phyloP scores from a whole-genome alignment of 2,888 invertebrate species.

The Deilephila elpenor region DNA sequence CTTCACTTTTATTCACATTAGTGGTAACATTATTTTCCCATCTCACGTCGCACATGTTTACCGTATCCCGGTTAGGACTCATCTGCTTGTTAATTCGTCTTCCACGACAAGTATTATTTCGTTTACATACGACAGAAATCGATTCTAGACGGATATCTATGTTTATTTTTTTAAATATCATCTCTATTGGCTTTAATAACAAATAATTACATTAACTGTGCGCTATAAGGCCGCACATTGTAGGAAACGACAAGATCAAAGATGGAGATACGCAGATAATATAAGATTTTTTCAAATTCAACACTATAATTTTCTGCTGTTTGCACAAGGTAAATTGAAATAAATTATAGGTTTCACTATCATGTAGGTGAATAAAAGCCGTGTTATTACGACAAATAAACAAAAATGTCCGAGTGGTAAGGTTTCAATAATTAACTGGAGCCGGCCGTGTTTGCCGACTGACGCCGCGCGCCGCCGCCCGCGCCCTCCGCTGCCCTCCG shows the following conservation, averaged over 20 bases:
- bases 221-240: conserved; percentile 29
- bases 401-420: conserved; percentile 43
- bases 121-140: neutral
- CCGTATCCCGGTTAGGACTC: conserved; percentile 19
- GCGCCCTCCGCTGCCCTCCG: neutral
- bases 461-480: conserved; percentile 28
- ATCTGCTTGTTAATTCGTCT: conserved; percentile 8
- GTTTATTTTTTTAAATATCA: neutral
- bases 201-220: conserved; percentile 13
- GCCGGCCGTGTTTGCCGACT: conserved; percentile 31
- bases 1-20: conserved; percentile 44
- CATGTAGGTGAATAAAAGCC: conserved; percentile 44
- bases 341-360: conserved; percentile 54
- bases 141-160: neutral
- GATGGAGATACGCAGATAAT: conserved; percentile 47
- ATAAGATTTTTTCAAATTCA: conserved; percentile 49
- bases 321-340: conserved; percentile 56
- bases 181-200: neutral
- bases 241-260: conserved; percentile 46
- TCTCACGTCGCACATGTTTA: conserved; percentile 24
- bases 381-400: conserved; percentile 53
- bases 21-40: conserved; percentile 44
- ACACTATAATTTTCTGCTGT: conserved; percentile 55
- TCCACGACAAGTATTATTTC: neutral
- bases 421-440: conserved; percentile 47